A percentile compares a stretch with the other conserved stretches of the same genome.
phyloP scores from a whole-genome alignment of 2,888 invertebrate species.

The Holacanthella duospinosa region DNA sequence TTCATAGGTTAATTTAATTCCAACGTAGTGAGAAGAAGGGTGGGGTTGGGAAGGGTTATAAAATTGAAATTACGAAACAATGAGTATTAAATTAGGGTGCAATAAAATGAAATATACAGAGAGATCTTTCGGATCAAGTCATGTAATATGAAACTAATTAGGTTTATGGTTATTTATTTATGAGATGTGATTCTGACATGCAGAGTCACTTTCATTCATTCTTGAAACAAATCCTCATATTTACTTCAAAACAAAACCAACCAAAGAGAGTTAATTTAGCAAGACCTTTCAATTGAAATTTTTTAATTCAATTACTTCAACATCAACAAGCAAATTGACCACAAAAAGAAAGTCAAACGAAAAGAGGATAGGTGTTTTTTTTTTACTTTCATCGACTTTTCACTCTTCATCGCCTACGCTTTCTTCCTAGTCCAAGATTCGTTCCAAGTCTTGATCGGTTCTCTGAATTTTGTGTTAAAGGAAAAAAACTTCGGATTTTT shows the following conservation, averaged over 20 bases:
- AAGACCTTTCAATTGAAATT: too few relatives aligned
- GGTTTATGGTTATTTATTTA: not conserved
- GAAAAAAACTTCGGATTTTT: constrained; percentile 8
- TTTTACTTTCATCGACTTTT: too few relatives aligned
- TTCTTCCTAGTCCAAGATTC: constrained; percentile 26
- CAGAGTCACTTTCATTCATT: too few relatives aligned
- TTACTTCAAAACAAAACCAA: too few relatives aligned
- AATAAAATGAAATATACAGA: not conserved
- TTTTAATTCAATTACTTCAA: too few relatives aligned
- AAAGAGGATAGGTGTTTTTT: too few relatives aligned
- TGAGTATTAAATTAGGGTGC: not conserved
- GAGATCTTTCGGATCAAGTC: not conserved
- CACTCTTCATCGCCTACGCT: constrained; percentile 10
- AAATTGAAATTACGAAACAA: not conserved
- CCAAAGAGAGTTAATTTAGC: too few relatives aligned
- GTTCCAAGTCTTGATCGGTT: constrained; percentile 17
- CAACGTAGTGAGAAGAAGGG: not conserved
- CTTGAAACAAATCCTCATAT: too few relatives aligned
- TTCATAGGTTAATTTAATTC: too few relatives aligned
- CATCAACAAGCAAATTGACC: too few relatives aligned
- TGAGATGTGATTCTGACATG: not conserved
- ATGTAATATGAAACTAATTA: not conserved
- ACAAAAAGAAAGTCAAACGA: too few relatives aligned
- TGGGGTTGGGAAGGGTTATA: not conserved
- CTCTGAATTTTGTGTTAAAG: constrained; percentile 10